Percentiles rank a stretch among this genome's conserved stretches.
Conservation (phyloP, 1,140 invertebrate genomes). For the Drosophila hydei region DNA sequence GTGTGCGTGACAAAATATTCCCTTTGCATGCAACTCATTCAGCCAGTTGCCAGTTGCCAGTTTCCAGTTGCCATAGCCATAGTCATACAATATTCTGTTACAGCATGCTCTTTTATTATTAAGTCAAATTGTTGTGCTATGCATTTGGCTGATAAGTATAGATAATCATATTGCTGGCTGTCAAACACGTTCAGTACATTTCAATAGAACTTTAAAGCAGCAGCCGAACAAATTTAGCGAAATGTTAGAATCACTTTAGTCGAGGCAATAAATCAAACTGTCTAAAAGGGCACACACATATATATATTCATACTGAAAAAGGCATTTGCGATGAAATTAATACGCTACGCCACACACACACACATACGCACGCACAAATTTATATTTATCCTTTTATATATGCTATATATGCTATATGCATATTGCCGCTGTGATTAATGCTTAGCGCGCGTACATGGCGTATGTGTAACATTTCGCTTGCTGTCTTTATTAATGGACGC, state of each 20-base stretch:
- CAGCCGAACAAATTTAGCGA: conserved; percentile 21
- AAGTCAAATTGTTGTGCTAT: conserved; percentile 14
- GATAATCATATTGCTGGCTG: conserved; percentile 11
- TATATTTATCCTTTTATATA: conserved; percentile 7
- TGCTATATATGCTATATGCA: conserved; percentile 43
- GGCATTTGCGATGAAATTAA: conserved; percentile 77
- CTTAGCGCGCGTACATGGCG: conserved; percentile 50
- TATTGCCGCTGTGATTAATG: conserved; percentile 74
- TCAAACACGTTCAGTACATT: neutral
- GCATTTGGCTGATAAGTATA: conserved; percentile 9
- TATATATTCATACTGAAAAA: conserved; percentile 78
- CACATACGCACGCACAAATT: neutral
- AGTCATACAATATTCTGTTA: neutral
- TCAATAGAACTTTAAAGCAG: conserved; percentile 18
- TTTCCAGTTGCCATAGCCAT: neutral
- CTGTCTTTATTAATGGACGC: conserved; percentile 79
- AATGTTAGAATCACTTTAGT: conserved; percentile 41
- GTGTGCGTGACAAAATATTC: conserved; percentile 59
- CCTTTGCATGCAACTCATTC: conserved; percentile 68
- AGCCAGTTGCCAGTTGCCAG: conserved; percentile 16
- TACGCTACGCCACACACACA: conserved; percentile 38
- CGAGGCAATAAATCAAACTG: conserved; percentile 70
- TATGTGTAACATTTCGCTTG: conserved; percentile 65
- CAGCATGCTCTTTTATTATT: conserved; percentile 4
- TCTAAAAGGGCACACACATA: conserved; percentile 71